These are phyloP conservation scores for Cephus spinipes DNA, from an alignment of 2,888 invertebrate genomes.

Conservation along the genomic window DNA sequence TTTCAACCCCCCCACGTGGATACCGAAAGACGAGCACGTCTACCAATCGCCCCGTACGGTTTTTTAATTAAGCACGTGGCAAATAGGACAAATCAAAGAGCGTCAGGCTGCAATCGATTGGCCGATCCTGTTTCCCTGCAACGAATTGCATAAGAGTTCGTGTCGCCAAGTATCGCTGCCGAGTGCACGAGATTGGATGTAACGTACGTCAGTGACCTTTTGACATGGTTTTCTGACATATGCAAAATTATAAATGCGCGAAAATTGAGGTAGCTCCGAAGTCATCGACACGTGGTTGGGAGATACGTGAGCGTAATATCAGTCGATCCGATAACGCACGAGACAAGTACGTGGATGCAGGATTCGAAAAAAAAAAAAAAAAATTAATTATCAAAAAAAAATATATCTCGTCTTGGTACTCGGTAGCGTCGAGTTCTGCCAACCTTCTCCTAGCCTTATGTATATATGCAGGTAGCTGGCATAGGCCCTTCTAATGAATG, in stretches of 20 bases:
- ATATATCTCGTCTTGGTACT: background rate
- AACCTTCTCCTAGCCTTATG: background rate
- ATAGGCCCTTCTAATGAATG: background rate
- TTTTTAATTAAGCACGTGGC: background rate
- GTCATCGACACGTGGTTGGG: no score
- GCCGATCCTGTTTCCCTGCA: background rate
- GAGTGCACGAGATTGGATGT: background rate
- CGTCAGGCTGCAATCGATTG: background rate
- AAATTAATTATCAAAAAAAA: background rate
- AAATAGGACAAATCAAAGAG: background rate
- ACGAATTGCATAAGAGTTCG: background rate
- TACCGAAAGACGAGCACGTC: background rate
- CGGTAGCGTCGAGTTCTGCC: no score
- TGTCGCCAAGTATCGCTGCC: background rate
- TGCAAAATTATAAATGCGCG: background rate
- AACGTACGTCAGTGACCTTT: background rate
- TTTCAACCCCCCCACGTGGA: background rate
- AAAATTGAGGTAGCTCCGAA: background rate
- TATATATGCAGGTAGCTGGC: background rate
- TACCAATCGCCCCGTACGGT: background rate
- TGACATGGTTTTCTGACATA: background rate
- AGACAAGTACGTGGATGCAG: no score
- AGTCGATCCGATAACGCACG: no score
- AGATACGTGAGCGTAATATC: no score
- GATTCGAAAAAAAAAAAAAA: no score